Percentiles rank a stretch among this genome's conserved stretches.
Evolutionary conservation across 2,888 invertebrate genomes (phyloP).

Genomic region (Bimastos eiseni): DNA sequence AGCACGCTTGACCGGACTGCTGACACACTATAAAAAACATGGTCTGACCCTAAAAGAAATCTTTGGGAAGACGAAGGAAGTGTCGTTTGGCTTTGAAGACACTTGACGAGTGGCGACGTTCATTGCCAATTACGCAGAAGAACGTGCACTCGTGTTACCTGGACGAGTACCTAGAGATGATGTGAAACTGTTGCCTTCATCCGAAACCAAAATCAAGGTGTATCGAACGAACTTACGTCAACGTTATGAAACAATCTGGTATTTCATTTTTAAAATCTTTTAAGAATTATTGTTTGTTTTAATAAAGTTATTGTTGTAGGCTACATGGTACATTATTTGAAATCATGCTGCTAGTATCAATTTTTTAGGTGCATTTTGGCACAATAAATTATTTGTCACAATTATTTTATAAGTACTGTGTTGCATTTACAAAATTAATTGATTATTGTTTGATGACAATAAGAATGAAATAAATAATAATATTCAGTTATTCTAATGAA

Average conservation of each 20-base stretch:
- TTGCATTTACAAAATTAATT: too few relatives aligned
- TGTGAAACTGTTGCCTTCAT: constrained; percentile 26
- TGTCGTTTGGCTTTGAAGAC: constrained; percentile 18
- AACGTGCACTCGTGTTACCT: constrained; percentile 20
- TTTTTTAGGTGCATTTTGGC: too few relatives aligned
- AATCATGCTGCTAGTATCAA: too few relatives aligned
- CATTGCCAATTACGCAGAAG: constrained; percentile 20
- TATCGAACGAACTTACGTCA: constrained; percentile 3
- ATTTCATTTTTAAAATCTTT: too few relatives aligned
- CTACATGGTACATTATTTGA: too few relatives aligned
- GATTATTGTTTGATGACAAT: too few relatives aligned
- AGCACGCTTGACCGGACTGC: neutral
- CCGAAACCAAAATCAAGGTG: constrained; percentile 24
- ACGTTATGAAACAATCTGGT: constrained; percentile 16
- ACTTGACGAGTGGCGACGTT: neutral
- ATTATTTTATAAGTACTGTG: too few relatives aligned
- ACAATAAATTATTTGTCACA: too few relatives aligned
- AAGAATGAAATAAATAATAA: too few relatives aligned
- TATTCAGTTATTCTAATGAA: too few relatives aligned
- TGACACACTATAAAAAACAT: neutral
- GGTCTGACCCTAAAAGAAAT: neutral
- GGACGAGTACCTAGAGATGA: constrained; percentile 21
- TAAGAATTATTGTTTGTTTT: too few relatives aligned
- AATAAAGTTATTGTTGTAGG: too few relatives aligned
- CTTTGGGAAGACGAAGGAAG: neutral